Conservation (phyloP, 2,888 invertebrate species). For the Stegana nigrithorax region DNA sequence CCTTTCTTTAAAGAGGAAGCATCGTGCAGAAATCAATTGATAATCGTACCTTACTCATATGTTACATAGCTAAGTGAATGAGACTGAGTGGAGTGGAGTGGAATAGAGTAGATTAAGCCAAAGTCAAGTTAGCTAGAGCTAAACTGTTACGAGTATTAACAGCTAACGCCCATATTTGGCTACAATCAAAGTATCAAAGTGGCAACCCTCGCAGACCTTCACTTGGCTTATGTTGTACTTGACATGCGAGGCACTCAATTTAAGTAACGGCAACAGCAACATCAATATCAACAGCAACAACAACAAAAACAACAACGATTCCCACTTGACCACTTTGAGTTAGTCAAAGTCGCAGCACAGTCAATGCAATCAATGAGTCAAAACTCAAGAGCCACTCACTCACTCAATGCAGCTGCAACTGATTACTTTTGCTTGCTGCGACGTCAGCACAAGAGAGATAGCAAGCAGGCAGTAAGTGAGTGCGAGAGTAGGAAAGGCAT, state of each 20-base stretch:
- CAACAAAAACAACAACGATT: constrained; percentile 10
- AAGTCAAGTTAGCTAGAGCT: too few relatives aligned
- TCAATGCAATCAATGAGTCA: constrained; percentile 13
- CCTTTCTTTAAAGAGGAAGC: constrained; percentile 48
- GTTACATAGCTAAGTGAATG: too few relatives aligned
- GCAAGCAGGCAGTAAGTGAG: too few relatives aligned
- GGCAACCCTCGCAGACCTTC: background rate
- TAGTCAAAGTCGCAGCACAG: background rate
- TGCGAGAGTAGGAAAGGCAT: too few relatives aligned
- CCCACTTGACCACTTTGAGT: constrained; percentile 9
- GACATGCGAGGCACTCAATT: background rate
- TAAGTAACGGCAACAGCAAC: too few relatives aligned
- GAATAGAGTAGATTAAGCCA: too few relatives aligned
- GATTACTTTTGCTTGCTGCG: constrained; percentile 27
- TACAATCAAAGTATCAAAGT: constrained; percentile 26
- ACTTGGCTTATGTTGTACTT: too few relatives aligned
- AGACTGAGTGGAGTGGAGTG: too few relatives aligned
- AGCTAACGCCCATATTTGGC: constrained; percentile 13
- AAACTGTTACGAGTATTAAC: background rate
- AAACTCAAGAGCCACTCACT: constrained; percentile 1
- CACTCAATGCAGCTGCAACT: constrained; percentile 11
- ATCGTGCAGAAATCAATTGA: too few relatives aligned
- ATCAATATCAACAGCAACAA: background rate
- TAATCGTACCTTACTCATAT: too few relatives aligned
- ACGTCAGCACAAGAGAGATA: too few relatives aligned